Evolutionary conservation across 2,888 invertebrate genomes (phyloP).

Genomic region (Ceraclea dissimilis): DNA sequence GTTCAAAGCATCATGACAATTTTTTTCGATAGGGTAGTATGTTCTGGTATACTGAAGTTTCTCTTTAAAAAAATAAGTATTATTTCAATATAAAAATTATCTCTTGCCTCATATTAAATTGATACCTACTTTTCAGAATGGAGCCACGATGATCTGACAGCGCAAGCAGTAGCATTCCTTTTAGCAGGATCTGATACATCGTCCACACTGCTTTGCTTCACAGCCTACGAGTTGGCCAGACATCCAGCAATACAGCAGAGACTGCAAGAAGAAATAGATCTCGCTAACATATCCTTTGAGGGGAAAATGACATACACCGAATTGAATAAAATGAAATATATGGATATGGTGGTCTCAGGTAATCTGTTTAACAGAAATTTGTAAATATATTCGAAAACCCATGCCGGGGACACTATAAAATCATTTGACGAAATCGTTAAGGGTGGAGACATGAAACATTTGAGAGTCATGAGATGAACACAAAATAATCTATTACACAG

Average conservation of each 20-base stretch:
- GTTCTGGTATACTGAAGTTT: no score
- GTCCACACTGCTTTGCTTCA: slow-evolving; percentile 36
- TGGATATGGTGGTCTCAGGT: slow-evolving; percentile 39
- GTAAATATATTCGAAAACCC: slow-evolving; percentile 11
- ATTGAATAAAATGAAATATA: slow-evolving; percentile 39
- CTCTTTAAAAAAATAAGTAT: no score
- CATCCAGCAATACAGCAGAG: slow-evolving; percentile 40
- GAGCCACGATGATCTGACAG: slow-evolving; percentile 36
- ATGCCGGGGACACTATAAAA: no score
- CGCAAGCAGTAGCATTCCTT: slow-evolving; percentile 44
- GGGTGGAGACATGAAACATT: no score
- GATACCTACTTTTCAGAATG: slow-evolving; percentile 41
- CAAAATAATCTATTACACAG: no score
- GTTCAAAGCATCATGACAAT: no score
- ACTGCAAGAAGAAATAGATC: slow-evolving; percentile 32
- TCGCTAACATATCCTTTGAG: slow-evolving; percentile 6
- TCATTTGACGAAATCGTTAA: no score
- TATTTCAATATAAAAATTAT: no score
- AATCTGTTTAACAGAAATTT: slow-evolving; percentile 12
- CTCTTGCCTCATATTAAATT: no score
- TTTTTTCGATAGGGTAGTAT: no score
- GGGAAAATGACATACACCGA: slow-evolving; percentile 37
- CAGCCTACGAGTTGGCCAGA: slow-evolving; percentile 39
- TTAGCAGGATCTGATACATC: slow-evolving; percentile 43
- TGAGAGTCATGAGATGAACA: no score